phyloP scores from a whole-genome alignment of 2,888 invertebrate species.

The Noctuana brunneofusca region DNA sequence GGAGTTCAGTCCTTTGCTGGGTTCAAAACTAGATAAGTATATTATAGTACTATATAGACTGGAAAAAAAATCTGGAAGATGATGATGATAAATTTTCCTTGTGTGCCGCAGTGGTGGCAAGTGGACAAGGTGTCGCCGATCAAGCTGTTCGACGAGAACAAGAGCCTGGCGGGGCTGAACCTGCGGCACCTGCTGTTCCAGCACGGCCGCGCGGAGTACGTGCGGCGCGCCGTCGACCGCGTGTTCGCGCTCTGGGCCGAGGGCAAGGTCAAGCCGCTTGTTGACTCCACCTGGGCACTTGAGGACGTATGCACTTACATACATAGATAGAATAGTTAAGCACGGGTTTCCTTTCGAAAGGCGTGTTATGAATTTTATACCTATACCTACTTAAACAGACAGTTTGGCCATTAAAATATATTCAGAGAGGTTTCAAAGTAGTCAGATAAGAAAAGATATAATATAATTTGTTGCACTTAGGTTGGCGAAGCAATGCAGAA shows the following conservation, averaged over 20 bases:
- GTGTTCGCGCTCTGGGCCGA: constrained; percentile 90
- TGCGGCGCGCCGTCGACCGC: constrained; percentile 87
- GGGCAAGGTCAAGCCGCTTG: constrained; percentile 90
- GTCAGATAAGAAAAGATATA: too few species aligned
- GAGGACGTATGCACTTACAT: constrained; percentile 90
- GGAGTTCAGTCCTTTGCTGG: too few species aligned
- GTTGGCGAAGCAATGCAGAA: constrained; percentile 95
- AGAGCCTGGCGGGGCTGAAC: constrained; percentile 91
- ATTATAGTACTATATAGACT: too few species aligned
- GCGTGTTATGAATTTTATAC: too few species aligned
- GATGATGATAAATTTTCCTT: too few species aligned
- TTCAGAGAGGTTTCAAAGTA: too few species aligned
- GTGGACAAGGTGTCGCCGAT: constrained; percentile 95
- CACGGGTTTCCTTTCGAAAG: too few species aligned
- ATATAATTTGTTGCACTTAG: constrained; percentile 67
- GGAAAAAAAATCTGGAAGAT: too few species aligned
- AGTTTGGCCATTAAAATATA: too few species aligned
- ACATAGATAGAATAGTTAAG: too few species aligned
- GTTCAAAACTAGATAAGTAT: too few species aligned
- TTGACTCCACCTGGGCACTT: constrained; percentile 93
- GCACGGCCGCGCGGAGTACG: constrained; percentile 87
- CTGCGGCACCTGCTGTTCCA: constrained; percentile 92
- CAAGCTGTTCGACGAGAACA: constrained; percentile 94
- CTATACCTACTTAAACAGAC: too few species aligned
- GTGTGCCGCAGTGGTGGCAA: constrained; percentile 90